A percentile compares a stretch with the other conserved stretches of the same genome.
Conservation (phyloP, 2,888 invertebrate species). For the Biston stratarius region DNA sequence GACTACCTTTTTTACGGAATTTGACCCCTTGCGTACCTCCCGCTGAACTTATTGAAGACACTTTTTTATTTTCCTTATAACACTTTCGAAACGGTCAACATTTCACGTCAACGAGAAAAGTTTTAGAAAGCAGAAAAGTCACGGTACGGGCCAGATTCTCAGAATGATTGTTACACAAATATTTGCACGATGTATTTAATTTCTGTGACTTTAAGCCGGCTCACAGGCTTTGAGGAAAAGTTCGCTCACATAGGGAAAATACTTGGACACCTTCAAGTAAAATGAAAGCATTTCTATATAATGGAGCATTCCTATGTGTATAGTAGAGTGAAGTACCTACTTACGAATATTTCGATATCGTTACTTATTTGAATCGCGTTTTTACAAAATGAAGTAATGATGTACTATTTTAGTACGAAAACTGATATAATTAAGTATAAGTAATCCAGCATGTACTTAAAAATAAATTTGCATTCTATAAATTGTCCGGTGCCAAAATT, state of each 20-base stretch:
- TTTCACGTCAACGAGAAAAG: constrained; percentile 55
- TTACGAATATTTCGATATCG: too few relatives aligned
- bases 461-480: too few relatives aligned
- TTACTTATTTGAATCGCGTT: too few relatives aligned
- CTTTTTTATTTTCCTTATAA: constrained; percentile 30
- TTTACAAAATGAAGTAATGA: too few relatives aligned
- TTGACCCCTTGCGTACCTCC: constrained; percentile 7
- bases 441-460: too few relatives aligned
- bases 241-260: constrained; percentile 8
- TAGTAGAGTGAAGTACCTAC: too few relatives aligned
- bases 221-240: constrained; percentile 9
- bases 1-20: constrained; percentile 8
- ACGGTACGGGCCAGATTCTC: constrained; percentile 15
- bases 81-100: constrained; percentile 26
- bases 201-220: constrained; percentile 24
- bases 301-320: neutral
- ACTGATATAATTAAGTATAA: too few relatives aligned
- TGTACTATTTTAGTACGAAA: too few relatives aligned
- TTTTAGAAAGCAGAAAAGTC: constrained; percentile 51
- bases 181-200: constrained; percentile 35
- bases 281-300: neutral
- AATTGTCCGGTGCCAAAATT: too few relatives aligned
- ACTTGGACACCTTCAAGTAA: constrained; percentile 1
- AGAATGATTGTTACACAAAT: constrained; percentile 33
- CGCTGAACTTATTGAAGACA: constrained; percentile 20